Conservation (phyloP, 2,797 vertebrate species). For the Lagodon rhomboides region DNA sequence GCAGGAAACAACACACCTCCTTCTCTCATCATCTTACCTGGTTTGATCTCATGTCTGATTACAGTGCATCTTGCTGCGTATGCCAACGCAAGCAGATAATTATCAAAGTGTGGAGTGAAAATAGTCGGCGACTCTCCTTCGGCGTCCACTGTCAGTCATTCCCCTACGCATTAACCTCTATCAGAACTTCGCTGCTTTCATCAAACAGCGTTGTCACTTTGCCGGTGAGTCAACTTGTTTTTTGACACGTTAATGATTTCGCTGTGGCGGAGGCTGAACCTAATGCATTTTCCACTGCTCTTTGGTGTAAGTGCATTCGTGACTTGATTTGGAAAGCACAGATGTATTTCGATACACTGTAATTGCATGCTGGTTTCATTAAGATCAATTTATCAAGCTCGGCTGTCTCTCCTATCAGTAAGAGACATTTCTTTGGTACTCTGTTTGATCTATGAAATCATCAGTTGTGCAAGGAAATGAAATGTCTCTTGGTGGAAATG, state of each 20-base stretch:
- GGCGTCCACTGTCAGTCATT: slow-evolving; percentile 2
- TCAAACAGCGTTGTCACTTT: slow-evolving; percentile 37
- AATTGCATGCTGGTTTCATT: slow-evolving; percentile 59
- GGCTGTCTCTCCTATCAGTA: slow-evolving; percentile 9
- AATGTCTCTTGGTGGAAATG: slow-evolving; percentile 40
- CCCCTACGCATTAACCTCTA: slow-evolving; percentile 39
- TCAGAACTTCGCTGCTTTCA: slow-evolving; percentile 31
- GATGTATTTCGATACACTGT: slow-evolving; percentile 33
- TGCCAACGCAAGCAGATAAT: slow-evolving; percentile 54
- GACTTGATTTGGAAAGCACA: slow-evolving; percentile 36
- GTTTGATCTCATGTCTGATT: slow-evolving; percentile 48
- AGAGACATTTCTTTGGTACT: slow-evolving; percentile 44
- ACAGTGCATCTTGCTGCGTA: slow-evolving; percentile 33
- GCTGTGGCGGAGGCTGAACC: slow-evolving; percentile 3
- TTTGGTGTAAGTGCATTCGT: slow-evolving; percentile 25
- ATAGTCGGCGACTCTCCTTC: slow-evolving; percentile 30
- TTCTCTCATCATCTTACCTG: slow-evolving; percentile 18
- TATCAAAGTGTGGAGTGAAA: slow-evolving; percentile 43
- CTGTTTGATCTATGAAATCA: slow-evolving; percentile 59
- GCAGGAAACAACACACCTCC: not conserved
- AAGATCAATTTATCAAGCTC: slow-evolving; percentile 60
- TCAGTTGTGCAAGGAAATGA: slow-evolving; percentile 48
- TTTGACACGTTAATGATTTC: slow-evolving; percentile 46
- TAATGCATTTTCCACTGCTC: slow-evolving; percentile 20
- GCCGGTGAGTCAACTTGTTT: slow-evolving; percentile 36